Evolutionary conservation across 2,797 vertebrate genomes (phyloP), one percentile per base, ranked within the genome.

Genomic region (Telmatherina bonti): DNA sequence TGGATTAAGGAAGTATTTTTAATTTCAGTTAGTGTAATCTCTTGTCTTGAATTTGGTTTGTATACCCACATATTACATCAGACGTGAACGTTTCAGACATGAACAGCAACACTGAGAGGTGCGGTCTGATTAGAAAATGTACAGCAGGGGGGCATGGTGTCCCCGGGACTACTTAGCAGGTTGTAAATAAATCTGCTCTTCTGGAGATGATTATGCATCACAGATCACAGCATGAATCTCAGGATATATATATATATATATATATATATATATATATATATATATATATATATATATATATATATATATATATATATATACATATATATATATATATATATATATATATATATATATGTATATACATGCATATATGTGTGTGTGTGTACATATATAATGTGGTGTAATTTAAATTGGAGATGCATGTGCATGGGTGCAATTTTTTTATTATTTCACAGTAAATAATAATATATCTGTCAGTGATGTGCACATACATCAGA

Each of bases 181-280:
- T 41, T 80, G 41, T 62, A 67, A 82, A 73, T 27, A 75, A 75
- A 75, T 72, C 24, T 56, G 22, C 59, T 60, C 67, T 45, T 74
- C 38, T 76, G 20, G 18, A 75, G 53, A 63, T 60, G 30, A 72
- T 81, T 78, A 62, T 38, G 16, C 35, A 52, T 68, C 41, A 49
- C 31, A 29, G 7, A 52, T 68, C 41, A 49, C 31, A 29, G 7
- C 12, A n/a, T 49, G n/a, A 62, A 67, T 70, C 53, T 71, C n/a
- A 20, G 58, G 54, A 70, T 52, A n/a, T 24, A 52, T 18, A 2
- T 29, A 41, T 43, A 22, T 59, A 13, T 59, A 18, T 47, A 13
- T 13, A 57, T 43, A n/a, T 31, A 62, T 27, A 55, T 57, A 30
- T 2, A 24, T 49, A 11, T 1, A 2, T 61, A 18, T 43, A 20